Evolutionary conservation across 2,797 vertebrate genomes (phyloP), one percentile per base, ranked within the genome.

Genomic region (Lithobates pipiens): DNA sequence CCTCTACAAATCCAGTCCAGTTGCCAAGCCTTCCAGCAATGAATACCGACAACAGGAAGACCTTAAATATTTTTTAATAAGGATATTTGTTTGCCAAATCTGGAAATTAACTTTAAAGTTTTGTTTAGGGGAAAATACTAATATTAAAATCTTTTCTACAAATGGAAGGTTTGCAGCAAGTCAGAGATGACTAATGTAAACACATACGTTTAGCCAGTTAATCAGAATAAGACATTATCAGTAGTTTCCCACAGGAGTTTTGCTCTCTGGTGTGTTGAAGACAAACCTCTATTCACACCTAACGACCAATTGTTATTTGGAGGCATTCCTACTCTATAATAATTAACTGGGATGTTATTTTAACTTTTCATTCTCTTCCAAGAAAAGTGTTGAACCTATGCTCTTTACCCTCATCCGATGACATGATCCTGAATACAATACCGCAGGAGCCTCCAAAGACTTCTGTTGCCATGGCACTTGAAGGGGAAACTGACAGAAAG

Each of bases 281-380:
- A 82, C 80, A 82, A 73, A 42, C n/a, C 80, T 82, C 80, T 73
- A 82, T 82, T 82, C 80, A 82, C 80, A 82, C 80, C 78, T 80
- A 57, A 54, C 36, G 50, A 10, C 54, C 68, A 73, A 61, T 21
- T 82, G 69, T 70, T 72, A 82, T 82, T 81, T 73, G 54, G 69
- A 82, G 70, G 34, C 69, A 82, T 82, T 82, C 57, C 70, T 82
- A 8, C 80, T 73, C 54, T 73, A 44, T 34, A 82, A 82, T 82
- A 82, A 82, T 82, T 82, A 82, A 82, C 80, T 42, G 34, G 61
- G 70, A 63, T 82, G 80, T 82, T 82, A 44, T 82, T 82, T 72
- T 82, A 82, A 82, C 80, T 61, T 82, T 72, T 82, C 54, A 72
- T 73, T 73, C 68, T 82, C n/a, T 81, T 11, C 61, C 34, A 72